phyloP scores from a whole-genome alignment of 1,140 invertebrate species.

The Cydia amplana region DNA sequence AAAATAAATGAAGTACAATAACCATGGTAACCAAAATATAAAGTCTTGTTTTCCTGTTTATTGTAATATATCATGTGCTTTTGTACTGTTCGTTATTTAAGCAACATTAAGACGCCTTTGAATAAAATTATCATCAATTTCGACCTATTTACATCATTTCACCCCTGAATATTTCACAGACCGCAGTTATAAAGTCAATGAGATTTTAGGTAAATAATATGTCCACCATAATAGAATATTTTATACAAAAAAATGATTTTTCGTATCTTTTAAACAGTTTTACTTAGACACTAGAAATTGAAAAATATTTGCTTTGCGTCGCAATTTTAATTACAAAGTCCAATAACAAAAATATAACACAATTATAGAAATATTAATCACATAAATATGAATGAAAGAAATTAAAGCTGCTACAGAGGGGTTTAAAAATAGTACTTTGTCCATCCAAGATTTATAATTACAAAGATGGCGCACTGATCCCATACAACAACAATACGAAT shows the following conservation, averaged over 20 bases:
- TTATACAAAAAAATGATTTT: too few relatives aligned
- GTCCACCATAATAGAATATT: background rate
- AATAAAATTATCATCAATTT: conserved; percentile 10
- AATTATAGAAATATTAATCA: too few relatives aligned
- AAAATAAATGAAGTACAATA: background rate
- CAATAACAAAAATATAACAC: background rate
- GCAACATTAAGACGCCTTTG: background rate
- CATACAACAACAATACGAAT: conserved; percentile 13
- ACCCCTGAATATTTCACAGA: background rate
- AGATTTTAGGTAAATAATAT: background rate
- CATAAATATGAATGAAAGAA: too few relatives aligned
- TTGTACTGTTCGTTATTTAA: background rate
- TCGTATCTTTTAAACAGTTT: background rate
- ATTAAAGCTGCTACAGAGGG: too few relatives aligned
- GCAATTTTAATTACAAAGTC: background rate
- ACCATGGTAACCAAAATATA: background rate
- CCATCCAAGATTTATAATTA: too few relatives aligned
- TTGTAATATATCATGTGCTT: conserved; percentile 8
- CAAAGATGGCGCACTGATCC: too few relatives aligned
- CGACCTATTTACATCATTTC: conserved; percentile 8
- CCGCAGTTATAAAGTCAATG: background rate
- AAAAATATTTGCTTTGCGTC: too few relatives aligned
- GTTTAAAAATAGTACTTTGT: too few relatives aligned
- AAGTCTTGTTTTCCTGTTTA: background rate
- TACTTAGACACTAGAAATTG: too few relatives aligned